These are phyloP conservation scores for Tetraodon nigroviridis DNA, from an alignment of 2,113 vertebrate genomes.

Conservation along the genomic window DNA sequence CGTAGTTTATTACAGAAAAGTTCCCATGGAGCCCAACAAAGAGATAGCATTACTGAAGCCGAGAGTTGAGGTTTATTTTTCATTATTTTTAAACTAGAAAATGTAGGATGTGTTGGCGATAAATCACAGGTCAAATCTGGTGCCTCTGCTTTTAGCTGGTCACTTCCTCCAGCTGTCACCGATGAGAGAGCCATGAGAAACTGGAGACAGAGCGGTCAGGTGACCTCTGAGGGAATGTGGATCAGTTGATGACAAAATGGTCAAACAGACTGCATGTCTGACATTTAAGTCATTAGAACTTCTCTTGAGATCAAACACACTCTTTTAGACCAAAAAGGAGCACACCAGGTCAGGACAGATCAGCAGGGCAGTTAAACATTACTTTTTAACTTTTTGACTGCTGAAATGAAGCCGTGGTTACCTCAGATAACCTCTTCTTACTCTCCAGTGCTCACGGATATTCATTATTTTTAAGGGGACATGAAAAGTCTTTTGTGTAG, in stretches of 20 bases:
- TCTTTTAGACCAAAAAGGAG: not conserved
- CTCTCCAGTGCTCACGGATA: not conserved
- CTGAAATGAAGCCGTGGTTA: constrained; percentile 1
- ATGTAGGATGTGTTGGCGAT: not conserved
- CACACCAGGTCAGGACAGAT: constrained; percentile 10
- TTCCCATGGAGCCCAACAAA: no score
- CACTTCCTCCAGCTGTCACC: constrained; percentile 4
- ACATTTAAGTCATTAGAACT: no score
- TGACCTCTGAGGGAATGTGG: not conserved
- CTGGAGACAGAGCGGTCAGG: not conserved
- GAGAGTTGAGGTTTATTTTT: no score
- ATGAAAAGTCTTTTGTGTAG: no score
- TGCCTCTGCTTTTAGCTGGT: constrained; percentile 17
- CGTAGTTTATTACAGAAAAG: no score
- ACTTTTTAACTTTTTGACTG: constrained; percentile 10
- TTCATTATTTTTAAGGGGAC: no score
- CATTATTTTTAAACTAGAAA: no score
- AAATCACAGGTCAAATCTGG: constrained; percentile 5
- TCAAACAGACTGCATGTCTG: no score
- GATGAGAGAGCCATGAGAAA: not conserved
- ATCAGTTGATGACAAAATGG: no score
- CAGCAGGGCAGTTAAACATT: constrained; percentile 8
- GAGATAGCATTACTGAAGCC: no score
- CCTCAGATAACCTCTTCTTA: not conserved
- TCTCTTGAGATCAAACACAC: no score